Evolutionary conservation across 2,888 invertebrate genomes (phyloP).

Genomic region (Odontomyia ornata): DNA sequence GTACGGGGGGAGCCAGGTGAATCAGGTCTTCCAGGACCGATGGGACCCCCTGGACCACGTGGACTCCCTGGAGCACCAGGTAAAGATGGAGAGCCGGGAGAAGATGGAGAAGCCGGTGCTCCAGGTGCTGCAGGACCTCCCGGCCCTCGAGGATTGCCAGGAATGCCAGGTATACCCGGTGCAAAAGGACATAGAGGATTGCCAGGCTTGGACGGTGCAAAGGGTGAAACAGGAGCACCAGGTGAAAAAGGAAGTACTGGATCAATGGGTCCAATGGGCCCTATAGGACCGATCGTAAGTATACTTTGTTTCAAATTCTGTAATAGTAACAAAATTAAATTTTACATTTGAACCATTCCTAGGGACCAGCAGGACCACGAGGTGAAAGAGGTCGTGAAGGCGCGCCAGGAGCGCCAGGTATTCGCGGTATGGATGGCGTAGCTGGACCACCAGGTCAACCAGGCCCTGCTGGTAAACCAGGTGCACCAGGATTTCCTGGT

Average conservation of each 20-base stretch:
- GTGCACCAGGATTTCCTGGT: slow-evolving; percentile 87
- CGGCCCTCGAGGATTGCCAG: slow-evolving; percentile 74
- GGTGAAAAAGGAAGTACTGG: slow-evolving; percentile 83
- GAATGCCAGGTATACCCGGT: slow-evolving; percentile 83
- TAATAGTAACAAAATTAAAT: too few species aligned
- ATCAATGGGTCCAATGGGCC: slow-evolving; percentile 76
- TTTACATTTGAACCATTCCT: too few species aligned
- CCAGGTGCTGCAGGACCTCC: slow-evolving; percentile 70
- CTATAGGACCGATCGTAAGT: slow-evolving; percentile 67
- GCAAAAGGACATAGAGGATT: slow-evolving; percentile 85
- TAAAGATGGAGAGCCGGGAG: slow-evolving; percentile 76
- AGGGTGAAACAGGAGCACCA: slow-evolving; percentile 78
- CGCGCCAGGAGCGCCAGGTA: slow-evolving; percentile 78
- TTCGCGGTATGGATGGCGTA: slow-evolving; percentile 81
- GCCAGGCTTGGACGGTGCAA: slow-evolving; percentile 80
- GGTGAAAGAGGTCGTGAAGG: slow-evolving; percentile 89
- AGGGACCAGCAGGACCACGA: slow-evolving; percentile 82
- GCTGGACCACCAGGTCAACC: slow-evolving; percentile 72
- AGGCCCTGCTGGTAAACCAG: slow-evolving; percentile 84
- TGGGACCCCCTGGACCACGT: slow-evolving; percentile 77
- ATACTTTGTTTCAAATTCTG: too few species aligned
- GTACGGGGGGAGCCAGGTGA: slow-evolving; percentile 83
- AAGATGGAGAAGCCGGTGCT: slow-evolving; percentile 81
- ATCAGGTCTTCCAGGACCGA: slow-evolving; percentile 74
- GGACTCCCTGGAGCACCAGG: slow-evolving; percentile 80